Evolutionary conservation across 2,888 invertebrate genomes (phyloP).

Genomic region (Suillia variegata): DNA sequence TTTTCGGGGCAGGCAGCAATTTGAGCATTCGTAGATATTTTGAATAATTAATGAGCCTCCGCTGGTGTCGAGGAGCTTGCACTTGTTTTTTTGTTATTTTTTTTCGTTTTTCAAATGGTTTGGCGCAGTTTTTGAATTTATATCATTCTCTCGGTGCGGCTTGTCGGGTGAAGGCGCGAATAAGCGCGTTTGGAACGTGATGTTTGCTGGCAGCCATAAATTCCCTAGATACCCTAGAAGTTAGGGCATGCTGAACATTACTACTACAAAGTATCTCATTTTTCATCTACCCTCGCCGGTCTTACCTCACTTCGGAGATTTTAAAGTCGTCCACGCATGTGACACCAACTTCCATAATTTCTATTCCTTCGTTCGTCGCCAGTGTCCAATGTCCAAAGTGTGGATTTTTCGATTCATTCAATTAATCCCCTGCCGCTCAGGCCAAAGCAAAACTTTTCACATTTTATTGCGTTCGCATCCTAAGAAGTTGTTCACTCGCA

Average conservation of each 20-base stretch:
- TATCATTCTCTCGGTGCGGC: conserved; percentile 12
- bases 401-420: neutral
- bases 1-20: neutral
- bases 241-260: no score
- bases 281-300: no score
- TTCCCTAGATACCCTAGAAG: conserved; percentile 13
- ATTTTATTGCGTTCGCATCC: no score
- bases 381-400: neutral
- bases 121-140: conserved; percentile 19
- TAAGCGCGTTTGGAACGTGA: conserved; percentile 40
- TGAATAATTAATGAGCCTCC: conserved; percentile 50
- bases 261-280: no score
- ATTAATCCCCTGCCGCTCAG: conserved; percentile 7
- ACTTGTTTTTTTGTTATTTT: conserved; percentile 17
- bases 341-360: neutral
- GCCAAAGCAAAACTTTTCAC: neutral
- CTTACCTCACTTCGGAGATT: no score
- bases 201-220: conserved; percentile 39
- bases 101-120: no score
- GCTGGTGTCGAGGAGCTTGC: neutral
- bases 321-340: neutral
- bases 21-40: conserved; percentile 44
- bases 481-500: no score
- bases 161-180: neutral
- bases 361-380: no score